These are phyloP conservation scores for Botia kubotai DNA, from an alignment of 2,797 vertebrate species.

Conservation along the genomic window DNA sequence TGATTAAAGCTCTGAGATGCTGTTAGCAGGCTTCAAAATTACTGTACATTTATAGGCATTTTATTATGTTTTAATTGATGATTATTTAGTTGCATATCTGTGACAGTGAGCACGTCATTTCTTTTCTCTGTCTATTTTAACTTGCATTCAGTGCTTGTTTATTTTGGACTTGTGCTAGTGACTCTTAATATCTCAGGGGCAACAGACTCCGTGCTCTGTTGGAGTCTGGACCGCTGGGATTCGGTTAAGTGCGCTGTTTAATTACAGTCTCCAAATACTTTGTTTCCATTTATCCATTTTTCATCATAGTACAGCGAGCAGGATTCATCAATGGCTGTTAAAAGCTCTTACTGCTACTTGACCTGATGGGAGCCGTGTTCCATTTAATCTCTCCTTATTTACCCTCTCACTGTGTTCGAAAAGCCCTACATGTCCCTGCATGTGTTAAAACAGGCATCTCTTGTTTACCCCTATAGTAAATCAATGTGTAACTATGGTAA, in stretches of 20 bases:
- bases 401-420: conserved; percentile 39
- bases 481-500: no score
- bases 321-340: conserved; percentile 43
- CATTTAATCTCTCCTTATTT: conserved; percentile 20
- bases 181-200: background rate
- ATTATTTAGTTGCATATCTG: background rate
- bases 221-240: conserved; percentile 55
- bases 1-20: no score
- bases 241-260: conserved; percentile 71
- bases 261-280: conserved; percentile 53
- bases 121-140: no score
- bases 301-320: conserved; percentile 27
- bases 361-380: conserved; percentile 15
- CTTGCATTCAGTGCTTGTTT: no score
- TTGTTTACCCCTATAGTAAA: no score
- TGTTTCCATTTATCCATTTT: conserved; percentile 46
- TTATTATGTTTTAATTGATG: background rate
- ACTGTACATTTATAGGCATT: no score
- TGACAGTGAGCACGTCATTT: no score
- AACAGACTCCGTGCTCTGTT: conserved; percentile 15
- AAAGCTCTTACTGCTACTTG: conserved; percentile 54
- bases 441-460: background rate
- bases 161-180: background rate
- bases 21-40: no score
- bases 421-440: conserved; percentile 9